phyloP scores from a whole-genome alignment of 1,140 invertebrate genomes.

The Heliconius congener region DNA sequence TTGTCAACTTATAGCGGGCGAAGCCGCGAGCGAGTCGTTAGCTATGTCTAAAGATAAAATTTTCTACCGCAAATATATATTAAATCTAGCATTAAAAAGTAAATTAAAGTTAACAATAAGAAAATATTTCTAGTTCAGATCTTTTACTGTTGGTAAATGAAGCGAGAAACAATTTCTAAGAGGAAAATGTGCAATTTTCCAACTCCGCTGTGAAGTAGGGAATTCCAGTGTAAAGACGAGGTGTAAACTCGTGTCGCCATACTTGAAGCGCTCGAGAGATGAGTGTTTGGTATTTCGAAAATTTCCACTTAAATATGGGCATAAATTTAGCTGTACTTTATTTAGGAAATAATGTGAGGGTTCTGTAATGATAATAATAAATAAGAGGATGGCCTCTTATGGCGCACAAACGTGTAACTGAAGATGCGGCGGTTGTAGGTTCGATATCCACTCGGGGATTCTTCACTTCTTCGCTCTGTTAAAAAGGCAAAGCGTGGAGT shows the following conservation, averaged over 20 bases:
- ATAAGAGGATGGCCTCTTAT: too few relatives aligned
- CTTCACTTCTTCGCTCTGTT: too few relatives aligned
- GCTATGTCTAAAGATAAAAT: too few relatives aligned
- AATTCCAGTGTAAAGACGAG: conserved; percentile 3
- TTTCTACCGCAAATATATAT: background rate
- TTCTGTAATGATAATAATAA: background rate
- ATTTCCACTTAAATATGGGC: background rate
- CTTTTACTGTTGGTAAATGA: background rate
- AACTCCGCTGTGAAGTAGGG: background rate
- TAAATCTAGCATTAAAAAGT: too few relatives aligned
- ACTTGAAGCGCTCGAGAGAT: background rate
- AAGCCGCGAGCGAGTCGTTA: too few relatives aligned
- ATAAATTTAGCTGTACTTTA: background rate
- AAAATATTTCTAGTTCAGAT: background rate
- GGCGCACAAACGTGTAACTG: too few relatives aligned
- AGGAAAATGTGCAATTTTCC: background rate
- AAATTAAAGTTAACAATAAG: background rate
- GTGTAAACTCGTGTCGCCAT: conserved; percentile 11
- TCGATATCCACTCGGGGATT: too few relatives aligned
- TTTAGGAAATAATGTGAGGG: background rate
- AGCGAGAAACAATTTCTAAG: background rate
- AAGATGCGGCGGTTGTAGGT: too few relatives aligned
- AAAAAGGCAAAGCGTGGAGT: too few relatives aligned
- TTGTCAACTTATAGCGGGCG: too few relatives aligned
- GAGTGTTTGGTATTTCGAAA: conserved; percentile 6